Evolutionary conservation across 1,140 invertebrate species (phyloP), one percentile per base, ranked within the genome.

Genomic region (Harpegnathos saltator): DNA sequence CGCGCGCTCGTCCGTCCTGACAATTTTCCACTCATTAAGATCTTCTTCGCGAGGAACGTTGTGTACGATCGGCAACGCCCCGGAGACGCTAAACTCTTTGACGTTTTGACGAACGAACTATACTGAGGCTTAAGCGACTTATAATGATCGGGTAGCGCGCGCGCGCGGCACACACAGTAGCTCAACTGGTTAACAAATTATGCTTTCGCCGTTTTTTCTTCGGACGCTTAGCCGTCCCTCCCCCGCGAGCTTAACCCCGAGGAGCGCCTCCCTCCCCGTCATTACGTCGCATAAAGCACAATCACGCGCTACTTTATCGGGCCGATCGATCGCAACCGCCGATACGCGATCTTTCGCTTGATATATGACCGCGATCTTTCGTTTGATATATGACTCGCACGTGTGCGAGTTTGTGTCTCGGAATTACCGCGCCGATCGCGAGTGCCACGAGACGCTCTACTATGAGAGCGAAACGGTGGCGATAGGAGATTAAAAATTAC

Each of bases 151-250:
- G 17, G 15, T 58, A 48, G 62, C 11, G 38, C n/a, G n/a, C n/a
- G n/a, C n/a, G n/a, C n/a, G n/a, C n/a, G n/a, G n/a, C n/a, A 61
- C 56, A 81, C 84, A 89, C 73, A 50, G 52, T 68, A 81, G 73
- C 73, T 69, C 22, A 87, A 26, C 24, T 68, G 58, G 63, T 59
- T 86, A 80, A 83, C 77, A 85, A 73, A 78, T 83, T 73, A 48
- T 29, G 1, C 56, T 50, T 52, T 50, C 58, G 33, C 44, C 44
- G 69, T 85, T 61, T 85, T 61, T 78, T 72, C 19, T 66, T 69
- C 24, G 38, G 48, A 19, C 77, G 12, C 58, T 75, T 75, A 65
- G 38, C 38, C 33, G 24, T 44, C 29, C 11, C 33, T 33, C 65
- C 58, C 29, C 62, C 11, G n/a, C 19, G 26, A 58, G 66, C 44